These are phyloP conservation scores for Cryptoblepharus egeriae DNA, from an alignment of 2,797 vertebrate genomes.

Conservation along the genomic window DNA sequence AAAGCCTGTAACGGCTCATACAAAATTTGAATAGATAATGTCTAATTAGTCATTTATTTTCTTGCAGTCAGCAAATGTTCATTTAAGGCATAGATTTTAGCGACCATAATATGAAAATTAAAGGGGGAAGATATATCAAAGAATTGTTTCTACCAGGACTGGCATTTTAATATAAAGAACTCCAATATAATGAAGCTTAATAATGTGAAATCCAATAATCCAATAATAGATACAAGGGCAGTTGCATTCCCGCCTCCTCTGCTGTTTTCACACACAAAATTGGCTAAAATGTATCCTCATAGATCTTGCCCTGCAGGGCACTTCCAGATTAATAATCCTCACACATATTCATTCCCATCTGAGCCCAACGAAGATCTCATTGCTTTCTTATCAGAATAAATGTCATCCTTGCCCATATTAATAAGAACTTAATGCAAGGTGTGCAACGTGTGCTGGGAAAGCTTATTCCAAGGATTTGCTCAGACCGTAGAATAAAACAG, in stretches of 20 bases:
- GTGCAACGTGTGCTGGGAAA: too few relatives aligned
- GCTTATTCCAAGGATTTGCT: too few relatives aligned
- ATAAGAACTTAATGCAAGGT: constrained; percentile 29
- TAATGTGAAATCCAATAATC: too few relatives aligned
- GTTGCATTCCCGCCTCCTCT: constrained; percentile 44
- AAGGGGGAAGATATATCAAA: constrained; percentile 32
- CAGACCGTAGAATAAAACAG: too few relatives aligned
- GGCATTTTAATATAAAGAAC: constrained; percentile 82
- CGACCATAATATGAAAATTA: constrained; percentile 24
- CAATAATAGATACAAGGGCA: constrained; percentile 79
- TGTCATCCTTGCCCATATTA: constrained; percentile 64
- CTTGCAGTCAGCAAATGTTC: background rate
- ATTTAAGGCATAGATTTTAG: constrained; percentile 22
- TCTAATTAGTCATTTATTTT: background rate
- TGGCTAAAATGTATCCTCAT: constrained; percentile 81
- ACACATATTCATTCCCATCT: constrained; percentile 38
- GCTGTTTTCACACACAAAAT: constrained; percentile 70
- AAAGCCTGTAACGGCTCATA: background rate
- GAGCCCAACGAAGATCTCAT: constrained; percentile 45
- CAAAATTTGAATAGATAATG: background rate
- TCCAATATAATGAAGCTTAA: too few relatives aligned
- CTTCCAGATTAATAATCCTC: constrained; percentile 79
- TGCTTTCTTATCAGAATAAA: constrained; percentile 75
- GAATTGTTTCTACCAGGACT: constrained; percentile 66
- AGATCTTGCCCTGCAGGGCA: constrained; percentile 66